Evolutionary conservation across 2,888 invertebrate species (phyloP).

Genomic region (Spilosoma lubricipeda): DNA sequence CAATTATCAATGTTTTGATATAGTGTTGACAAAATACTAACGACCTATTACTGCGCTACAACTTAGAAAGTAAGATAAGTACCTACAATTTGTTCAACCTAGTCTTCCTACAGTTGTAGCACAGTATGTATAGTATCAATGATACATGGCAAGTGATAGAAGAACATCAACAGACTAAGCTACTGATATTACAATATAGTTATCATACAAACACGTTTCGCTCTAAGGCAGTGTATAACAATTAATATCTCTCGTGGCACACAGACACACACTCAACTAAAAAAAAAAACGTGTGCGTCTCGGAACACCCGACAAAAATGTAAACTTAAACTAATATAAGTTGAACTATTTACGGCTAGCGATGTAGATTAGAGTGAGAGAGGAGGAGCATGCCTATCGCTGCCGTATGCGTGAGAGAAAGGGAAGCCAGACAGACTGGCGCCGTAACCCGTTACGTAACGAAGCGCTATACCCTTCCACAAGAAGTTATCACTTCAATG

Average conservation of each 20-base stretch:
- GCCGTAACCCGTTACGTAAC: too few relatives aligned
- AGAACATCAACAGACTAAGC: slow-evolving; percentile 64
- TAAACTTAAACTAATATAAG: too few relatives aligned
- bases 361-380: too few relatives aligned
- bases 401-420: too few relatives aligned
- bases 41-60: slow-evolving; percentile 3
- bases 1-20: background rate
- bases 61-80: background rate
- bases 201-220: slow-evolving; percentile 56
- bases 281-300: too few relatives aligned
- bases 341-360: too few relatives aligned
- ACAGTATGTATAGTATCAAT: slow-evolving; percentile 22
- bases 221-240: slow-evolving; percentile 71
- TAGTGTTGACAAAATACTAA: slow-evolving; percentile 2
- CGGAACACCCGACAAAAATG: too few relatives aligned
- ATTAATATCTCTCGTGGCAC: slow-evolving; percentile 48
- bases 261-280: slow-evolving; percentile 34
- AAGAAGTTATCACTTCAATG: too few relatives aligned
- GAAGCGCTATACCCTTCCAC: too few relatives aligned
- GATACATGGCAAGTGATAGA: slow-evolving; percentile 39
- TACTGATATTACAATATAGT: slow-evolving; percentile 52
- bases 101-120: background rate
- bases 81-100: background rate
- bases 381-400: too few relatives aligned
- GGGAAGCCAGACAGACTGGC: too few relatives aligned